phyloP scores from a whole-genome alignment of 2,797 vertebrate genomes.

The Discoglossus pictus region DNA sequence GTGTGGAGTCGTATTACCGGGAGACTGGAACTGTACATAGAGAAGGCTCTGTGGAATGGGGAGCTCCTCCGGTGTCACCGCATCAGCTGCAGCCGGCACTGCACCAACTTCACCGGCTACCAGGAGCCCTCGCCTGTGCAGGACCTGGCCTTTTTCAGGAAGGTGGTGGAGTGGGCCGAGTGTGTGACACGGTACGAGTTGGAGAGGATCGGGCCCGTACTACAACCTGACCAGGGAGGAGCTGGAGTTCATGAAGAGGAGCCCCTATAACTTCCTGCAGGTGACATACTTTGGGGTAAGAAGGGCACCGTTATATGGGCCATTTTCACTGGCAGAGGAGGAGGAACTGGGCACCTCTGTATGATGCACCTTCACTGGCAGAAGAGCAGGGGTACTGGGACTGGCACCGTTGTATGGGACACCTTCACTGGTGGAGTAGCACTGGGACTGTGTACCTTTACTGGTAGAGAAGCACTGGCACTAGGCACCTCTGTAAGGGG shows the following conservation, averaged over 20 bases:
- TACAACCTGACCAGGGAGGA: slow-evolving; percentile 76
- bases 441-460: too few species aligned
- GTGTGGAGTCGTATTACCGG: slow-evolving; percentile 85
- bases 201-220: slow-evolving; percentile 70
- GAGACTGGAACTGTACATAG: slow-evolving; percentile 92
- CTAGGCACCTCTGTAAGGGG: too few species aligned
- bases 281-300: slow-evolving; percentile 96
- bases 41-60: slow-evolving; percentile 83
- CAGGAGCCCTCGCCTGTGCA: slow-evolving; percentile 63
- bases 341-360: too few species aligned
- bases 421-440: too few species aligned
- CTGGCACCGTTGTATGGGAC: too few species aligned
- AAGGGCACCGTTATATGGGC: not conserved
- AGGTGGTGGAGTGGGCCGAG: slow-evolving; percentile 80
- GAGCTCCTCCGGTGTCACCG: slow-evolving; percentile 74
- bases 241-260: slow-evolving; percentile 88
- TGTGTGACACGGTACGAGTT: slow-evolving; percentile 82
- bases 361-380: too few species aligned
- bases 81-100: slow-evolving; percentile 77
- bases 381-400: too few species aligned
- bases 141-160: slow-evolving; percentile 85
- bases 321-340: too few species aligned
- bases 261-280: slow-evolving; percentile 92
- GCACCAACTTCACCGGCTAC: slow-evolving; percentile 74
- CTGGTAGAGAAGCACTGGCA: too few species aligned